These are phyloP conservation scores for Orbicella faveolata DNA, from an alignment of 64 coral and sea anemone genomes.

Conservation along the genomic window DNA sequence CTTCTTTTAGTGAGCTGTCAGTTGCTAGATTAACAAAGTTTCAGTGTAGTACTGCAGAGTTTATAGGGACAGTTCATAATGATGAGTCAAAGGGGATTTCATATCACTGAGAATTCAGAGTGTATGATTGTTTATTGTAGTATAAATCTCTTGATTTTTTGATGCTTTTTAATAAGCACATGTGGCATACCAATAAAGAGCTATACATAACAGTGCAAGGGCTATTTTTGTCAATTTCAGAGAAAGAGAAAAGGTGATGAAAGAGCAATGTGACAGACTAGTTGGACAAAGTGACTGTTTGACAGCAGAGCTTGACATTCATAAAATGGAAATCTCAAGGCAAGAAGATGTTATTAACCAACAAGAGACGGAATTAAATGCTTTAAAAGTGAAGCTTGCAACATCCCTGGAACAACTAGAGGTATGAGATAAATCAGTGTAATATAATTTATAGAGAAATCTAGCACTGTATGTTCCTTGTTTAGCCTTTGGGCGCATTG, in stretches of 20 bases:
- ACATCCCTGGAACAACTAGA: constrained; percentile 25
- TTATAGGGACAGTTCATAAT: no score
- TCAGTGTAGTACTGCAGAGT: no score
- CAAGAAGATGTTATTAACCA: constrained; percentile 29
- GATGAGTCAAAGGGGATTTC: no score
- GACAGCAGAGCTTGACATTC: constrained; percentile 22
- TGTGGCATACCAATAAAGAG: no score
- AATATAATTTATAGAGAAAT: neutral
- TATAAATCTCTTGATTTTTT: no score
- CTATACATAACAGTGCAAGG: neutral
- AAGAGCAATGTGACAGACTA: neutral
- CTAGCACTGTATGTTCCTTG: no score
- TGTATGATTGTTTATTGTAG: no score
- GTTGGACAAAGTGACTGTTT: constrained; percentile 28
- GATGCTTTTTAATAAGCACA: no score
- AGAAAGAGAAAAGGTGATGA: constrained; percentile 3
- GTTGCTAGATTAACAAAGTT: no score
- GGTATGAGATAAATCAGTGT: neutral
- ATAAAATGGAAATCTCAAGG: constrained; percentile 56
- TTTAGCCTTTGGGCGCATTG: no score
- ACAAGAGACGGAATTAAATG: constrained; percentile 30
- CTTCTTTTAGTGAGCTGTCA: no score
- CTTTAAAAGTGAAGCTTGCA: constrained; percentile 22
- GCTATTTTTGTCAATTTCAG: neutral
- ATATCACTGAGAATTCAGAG: no score